A percentile compares a stretch with the other conserved stretches of the same genome.
These are phyloP conservation scores for Phyllostomus discolor DNA, from an alignment of 2,113 vertebrate genomes.

Conservation along the genomic window DNA sequence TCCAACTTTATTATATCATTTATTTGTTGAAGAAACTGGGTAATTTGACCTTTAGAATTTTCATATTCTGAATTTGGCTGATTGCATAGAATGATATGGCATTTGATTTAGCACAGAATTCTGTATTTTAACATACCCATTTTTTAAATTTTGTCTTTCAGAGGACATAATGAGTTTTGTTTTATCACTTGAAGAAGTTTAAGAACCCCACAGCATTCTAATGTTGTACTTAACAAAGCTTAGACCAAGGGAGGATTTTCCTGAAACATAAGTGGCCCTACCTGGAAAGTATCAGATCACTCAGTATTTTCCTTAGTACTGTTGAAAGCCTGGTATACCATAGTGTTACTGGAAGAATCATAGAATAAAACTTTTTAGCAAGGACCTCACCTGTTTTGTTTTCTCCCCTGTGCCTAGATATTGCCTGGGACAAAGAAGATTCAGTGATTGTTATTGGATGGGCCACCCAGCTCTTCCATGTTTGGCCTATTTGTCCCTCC, in stretches of 20 bases:
- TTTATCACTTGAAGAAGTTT: neutral
- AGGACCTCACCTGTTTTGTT: neutral
- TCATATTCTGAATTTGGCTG: neutral
- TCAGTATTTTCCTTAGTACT: neutral
- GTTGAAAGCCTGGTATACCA: neutral
- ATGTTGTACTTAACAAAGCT: neutral
- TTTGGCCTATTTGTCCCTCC: neutral
- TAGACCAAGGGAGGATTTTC: neutral
- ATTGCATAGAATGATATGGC: neutral
- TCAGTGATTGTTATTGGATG: neutral
- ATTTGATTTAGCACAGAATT: neutral
- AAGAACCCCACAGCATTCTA: neutral
- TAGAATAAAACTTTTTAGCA: neutral
- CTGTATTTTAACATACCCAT: neutral
- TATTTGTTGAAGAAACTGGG: conserved; percentile 15
- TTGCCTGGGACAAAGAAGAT: neutral
- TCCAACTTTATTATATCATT: neutral
- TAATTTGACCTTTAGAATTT: neutral
- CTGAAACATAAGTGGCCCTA: neutral
- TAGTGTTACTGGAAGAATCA: neutral
- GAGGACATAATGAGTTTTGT: neutral
- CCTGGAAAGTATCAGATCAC: neutral
- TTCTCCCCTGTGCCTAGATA: neutral
- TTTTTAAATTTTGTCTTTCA: neutral
- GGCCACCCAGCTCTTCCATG: neutral